Conservation (phyloP, 2,888 invertebrate species). For the Trimorus sp. region DNA sequence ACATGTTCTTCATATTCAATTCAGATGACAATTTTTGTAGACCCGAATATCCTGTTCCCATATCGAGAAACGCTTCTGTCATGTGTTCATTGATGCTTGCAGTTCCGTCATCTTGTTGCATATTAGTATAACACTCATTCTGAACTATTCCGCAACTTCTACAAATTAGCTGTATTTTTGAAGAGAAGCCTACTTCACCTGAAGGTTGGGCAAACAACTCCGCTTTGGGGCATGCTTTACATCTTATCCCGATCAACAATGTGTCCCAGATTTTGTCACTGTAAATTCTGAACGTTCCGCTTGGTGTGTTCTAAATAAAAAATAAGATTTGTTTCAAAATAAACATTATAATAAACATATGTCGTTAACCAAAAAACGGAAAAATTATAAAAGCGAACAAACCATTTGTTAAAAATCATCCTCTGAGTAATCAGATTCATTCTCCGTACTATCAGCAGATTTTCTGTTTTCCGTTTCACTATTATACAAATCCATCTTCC, state of each 20-base stretch:
- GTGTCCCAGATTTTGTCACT: constrained; percentile 23
- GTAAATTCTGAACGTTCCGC: constrained; percentile 19
- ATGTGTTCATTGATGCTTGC: constrained; percentile 18
- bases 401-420: background rate
- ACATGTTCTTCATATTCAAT: constrained; percentile 21
- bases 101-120: constrained; percentile 18
- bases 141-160: constrained; percentile 12
- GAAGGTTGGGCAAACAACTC: constrained; percentile 17
- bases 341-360: background rate
- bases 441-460: background rate
- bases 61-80: constrained; percentile 21
- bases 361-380: too few species aligned
- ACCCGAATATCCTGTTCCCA: constrained; percentile 10
- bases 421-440: background rate
- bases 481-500: constrained; percentile 4
- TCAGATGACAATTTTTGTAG: constrained; percentile 18
- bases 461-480: background rate
- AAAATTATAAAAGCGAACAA: too few species aligned
- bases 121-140: constrained; percentile 19
- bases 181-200: background rate
- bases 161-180: constrained; percentile 20
- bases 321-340: background rate
- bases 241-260: constrained; percentile 11
- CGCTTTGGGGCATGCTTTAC: constrained; percentile 16
- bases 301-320: too few species aligned